Conservation (phyloP, 2,113 vertebrate genomes). For the Thermophis baileyi region DNA sequence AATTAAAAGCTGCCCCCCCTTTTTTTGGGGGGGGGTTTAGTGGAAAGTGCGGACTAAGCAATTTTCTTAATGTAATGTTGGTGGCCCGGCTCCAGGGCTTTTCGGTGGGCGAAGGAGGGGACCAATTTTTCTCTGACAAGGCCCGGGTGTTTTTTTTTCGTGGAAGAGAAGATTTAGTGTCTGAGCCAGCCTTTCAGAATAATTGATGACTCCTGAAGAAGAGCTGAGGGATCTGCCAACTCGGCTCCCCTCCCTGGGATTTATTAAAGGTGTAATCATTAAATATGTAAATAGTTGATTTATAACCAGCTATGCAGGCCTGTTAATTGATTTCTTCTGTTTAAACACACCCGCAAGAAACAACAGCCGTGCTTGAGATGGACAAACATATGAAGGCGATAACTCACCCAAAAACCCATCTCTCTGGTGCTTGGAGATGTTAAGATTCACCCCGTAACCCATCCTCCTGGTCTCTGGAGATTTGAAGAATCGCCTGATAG, state of each 20-base stretch:
- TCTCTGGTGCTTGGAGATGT: not conserved
- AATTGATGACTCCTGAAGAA: conserved; percentile 59
- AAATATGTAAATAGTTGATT: conserved; percentile 71
- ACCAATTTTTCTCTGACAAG: conserved; percentile 48
- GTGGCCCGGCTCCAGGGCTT: conserved; percentile 56
- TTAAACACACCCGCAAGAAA: not conserved
- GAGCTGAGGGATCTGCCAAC: conserved; percentile 48
- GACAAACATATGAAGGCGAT: conserved; percentile 13
- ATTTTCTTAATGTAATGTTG: conserved; percentile 64
- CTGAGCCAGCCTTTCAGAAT: conserved; percentile 55
- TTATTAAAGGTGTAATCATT: conserved; percentile 69
- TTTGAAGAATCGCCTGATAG: too few species aligned
- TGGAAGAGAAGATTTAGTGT: conserved; percentile 50
- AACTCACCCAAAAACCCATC: not conserved
- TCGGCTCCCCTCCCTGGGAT: conserved; percentile 41
- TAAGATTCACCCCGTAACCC: not conserved
- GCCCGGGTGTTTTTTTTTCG: not conserved
- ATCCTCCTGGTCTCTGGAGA: too few species aligned
- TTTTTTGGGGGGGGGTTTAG: conserved; percentile 61
- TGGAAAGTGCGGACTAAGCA: conserved; percentile 72
- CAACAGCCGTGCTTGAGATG: conserved; percentile 8
- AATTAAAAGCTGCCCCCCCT: conserved; percentile 69
- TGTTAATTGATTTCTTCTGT: conserved; percentile 62
- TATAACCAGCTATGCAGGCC: conserved; percentile 54
- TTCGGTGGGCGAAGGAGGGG: not conserved